Evolutionary conservation across 2,797 vertebrate genomes (phyloP), one percentile per base, ranked within the genome.

Genomic region (Cossypha heuglini): DNA sequence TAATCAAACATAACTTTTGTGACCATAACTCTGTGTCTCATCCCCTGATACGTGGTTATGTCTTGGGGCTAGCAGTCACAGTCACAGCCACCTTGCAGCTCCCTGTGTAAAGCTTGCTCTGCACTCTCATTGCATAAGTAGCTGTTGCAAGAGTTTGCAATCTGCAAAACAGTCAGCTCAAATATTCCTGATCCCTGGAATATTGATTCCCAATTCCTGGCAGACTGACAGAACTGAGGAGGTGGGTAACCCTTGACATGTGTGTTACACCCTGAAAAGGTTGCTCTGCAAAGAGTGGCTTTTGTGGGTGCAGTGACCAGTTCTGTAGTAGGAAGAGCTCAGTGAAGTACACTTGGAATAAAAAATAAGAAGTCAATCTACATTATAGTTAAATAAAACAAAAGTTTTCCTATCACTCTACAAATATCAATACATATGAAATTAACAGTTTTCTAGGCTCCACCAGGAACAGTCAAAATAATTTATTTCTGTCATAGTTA

Each of bases 191-290:
- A 22, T 52, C 52, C 18, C 33, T 63, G 12, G 49, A 12, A 51
- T 51, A 29, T 29, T 51, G 28, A 29, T 51, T 51, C 28, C 49
- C 17, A 29, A 1, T 29, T 29, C 28, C 49, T 28, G 20, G 22
- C 0, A 1, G 33, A 45, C 0, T 12, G 54, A 16, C 11, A 22
- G 49, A 58, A 10, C 9, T 6, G 7, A 62, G 49, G 73, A 61
- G 28, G 9, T 0, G 0, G 46, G 19, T 13, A 63, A 17, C 18
- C 13, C 22, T 16, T 48, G 16, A 22, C 22, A 20, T 0, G 0
- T 16, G 38, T 31, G 38, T 52, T 75, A 24, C 10, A 55, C 17
- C 5, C 8, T 18, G 45, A 46, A 64, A 84, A 63, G 57, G 14
- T 7, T 45, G 46, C 11, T 63, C 33, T 79, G 42, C 62, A 62